These are phyloP conservation scores for Uria aalge DNA, from an alignment of 2,113 vertebrate genomes.

Conservation along the genomic window DNA sequence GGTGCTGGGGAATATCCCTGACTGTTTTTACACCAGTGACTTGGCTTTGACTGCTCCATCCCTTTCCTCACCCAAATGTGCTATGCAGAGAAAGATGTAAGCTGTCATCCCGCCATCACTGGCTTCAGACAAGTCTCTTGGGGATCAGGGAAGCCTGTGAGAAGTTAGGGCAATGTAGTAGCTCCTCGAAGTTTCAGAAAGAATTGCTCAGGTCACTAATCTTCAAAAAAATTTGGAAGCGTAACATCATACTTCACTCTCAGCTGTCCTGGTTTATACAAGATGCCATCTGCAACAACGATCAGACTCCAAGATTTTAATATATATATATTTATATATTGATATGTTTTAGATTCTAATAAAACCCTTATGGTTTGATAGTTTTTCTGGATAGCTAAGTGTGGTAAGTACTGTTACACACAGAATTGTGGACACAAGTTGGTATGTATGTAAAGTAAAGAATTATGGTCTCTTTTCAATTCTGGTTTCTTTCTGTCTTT, in stretches of 20 bases:
- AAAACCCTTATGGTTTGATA: not conserved
- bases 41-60: not conserved
- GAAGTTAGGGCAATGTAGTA: not conserved
- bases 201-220: not conserved
- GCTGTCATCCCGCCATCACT: not conserved
- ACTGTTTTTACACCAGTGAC: not conserved
- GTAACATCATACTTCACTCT: not conserved
- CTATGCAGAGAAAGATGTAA: not conserved
- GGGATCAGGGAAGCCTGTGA: not conserved
- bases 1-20: not conserved
- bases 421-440: not conserved
- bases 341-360: not conserved
- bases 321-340: not conserved
- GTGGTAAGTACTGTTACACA: not conserved
- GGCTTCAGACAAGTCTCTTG: not conserved
- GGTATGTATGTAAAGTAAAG: not conserved
- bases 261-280: not conserved
- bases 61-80: not conserved
- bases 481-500: not conserved
- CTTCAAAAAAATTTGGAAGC: not conserved
- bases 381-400: not conserved
- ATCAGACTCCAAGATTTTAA: not conserved
- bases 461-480: not conserved
- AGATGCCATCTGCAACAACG: not conserved
- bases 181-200: not conserved